A percentile compares a stretch with the other conserved stretches of the same genome.
These are phyloP conservation scores for Polypedilum vanderplanki DNA, from an alignment of 1,140 invertebrate species.

Conservation along the genomic window DNA sequence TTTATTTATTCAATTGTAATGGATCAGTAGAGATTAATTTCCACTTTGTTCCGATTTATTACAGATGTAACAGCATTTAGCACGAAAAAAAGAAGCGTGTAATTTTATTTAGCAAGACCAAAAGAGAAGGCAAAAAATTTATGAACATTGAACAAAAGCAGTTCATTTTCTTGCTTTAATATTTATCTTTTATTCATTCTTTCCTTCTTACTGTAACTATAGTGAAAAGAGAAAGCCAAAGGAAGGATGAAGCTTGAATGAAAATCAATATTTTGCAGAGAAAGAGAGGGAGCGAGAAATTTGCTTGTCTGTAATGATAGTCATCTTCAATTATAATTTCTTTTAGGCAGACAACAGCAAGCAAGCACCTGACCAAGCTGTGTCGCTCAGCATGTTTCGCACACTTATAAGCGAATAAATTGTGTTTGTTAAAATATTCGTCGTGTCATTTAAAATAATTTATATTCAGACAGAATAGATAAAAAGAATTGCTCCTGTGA, in stretches of 20 bases:
- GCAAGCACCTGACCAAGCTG: conserved; percentile 3
- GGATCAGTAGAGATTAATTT: too few relatives aligned
- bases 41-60: too few relatives aligned
- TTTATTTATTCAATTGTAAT: too few relatives aligned
- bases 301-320: neutral
- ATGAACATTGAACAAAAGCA: too few relatives aligned
- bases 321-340: neutral
- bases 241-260: neutral
- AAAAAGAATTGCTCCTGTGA: too few relatives aligned
- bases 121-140: too few relatives aligned
- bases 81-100: too few relatives aligned
- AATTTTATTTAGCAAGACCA: too few relatives aligned
- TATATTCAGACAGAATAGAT: neutral
- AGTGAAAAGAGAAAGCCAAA: neutral
- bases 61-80: too few relatives aligned
- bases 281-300: too few relatives aligned
- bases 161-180: too few relatives aligned
- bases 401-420: neutral
- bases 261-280: conserved; percentile 11
- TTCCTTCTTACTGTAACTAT: neutral
- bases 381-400: neutral
- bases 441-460: neutral
- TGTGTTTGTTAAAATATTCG: neutral
- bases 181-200: neutral
- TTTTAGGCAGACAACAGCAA: conserved; percentile 15